Evolutionary conservation across 2,888 invertebrate genomes (phyloP).

Genomic region (Drosophila infuscata): DNA sequence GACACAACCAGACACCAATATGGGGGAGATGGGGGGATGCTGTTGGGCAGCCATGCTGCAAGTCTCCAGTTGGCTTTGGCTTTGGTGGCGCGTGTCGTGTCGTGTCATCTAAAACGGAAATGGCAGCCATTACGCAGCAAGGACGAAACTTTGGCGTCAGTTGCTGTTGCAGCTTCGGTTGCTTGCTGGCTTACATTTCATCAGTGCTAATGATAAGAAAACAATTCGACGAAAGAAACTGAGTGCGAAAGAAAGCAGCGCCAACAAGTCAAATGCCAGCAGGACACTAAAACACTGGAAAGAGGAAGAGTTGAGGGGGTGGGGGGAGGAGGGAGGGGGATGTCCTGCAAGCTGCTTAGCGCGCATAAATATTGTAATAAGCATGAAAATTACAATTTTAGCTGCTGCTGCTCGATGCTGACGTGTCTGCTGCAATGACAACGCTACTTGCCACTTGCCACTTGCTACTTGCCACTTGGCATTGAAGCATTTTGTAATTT

Average conservation of each 20-base stretch:
- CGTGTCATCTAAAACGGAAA: constrained; percentile 66
- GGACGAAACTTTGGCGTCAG: constrained; percentile 65
- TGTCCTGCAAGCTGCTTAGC: constrained; percentile 58
- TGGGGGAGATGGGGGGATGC: not conserved
- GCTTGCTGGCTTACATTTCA: constrained; percentile 71
- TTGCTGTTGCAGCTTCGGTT: constrained; percentile 23
- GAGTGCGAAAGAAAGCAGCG: constrained; percentile 5
- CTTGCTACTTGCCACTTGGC: constrained; percentile 48
- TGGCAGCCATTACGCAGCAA: constrained; percentile 70
- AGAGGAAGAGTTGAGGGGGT: not conserved
- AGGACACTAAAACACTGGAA: constrained; percentile 6
- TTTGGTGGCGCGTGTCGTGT: constrained; percentile 57
- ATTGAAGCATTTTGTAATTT: constrained; percentile 77
- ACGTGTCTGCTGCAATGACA: constrained; percentile 61
- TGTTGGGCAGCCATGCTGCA: constrained; percentile 14
- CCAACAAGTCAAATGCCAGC: constrained; percentile 48
- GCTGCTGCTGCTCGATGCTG: constrained; percentile 44
- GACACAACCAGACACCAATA: constrained; percentile 12
- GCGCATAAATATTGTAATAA: constrained; percentile 79
- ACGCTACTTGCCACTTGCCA: constrained; percentile 47
- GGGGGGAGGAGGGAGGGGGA: constrained; percentile 10
- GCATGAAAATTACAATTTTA: constrained; percentile 78
- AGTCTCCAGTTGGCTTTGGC: constrained; percentile 29
- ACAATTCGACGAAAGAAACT: constrained; percentile 58
- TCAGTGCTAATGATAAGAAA: constrained; percentile 78